Base-by-base conservation (phyloP, 2,797 vertebrate species). In the Protosalanx chinensis region DNA sequence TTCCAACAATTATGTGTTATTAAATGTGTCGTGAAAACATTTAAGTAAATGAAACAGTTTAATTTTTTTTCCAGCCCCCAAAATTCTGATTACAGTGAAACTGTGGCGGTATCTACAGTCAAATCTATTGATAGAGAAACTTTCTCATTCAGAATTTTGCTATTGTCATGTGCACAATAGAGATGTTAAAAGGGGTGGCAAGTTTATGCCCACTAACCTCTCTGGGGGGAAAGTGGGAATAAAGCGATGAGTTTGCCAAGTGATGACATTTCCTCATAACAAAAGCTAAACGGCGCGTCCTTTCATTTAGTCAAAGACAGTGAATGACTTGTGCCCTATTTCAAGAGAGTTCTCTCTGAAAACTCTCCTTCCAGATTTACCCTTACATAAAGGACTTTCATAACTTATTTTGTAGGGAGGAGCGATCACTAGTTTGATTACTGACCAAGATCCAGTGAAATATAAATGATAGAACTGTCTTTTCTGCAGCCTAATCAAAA, bases 261-360 rank as follows among this genome's bases (percentile, higher is more conserved):
- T 82, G 84, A 89, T 88, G 88, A 90, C 84, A 91, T 91, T 90
- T 91, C 82, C 81, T n/a, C 77, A 68, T 66, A 71, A 88, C 86
- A 86, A 91, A 86, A 75, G 81, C 78, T 6, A 29, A 75, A 81
- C 80, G 82, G 84, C 81, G 68, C 63, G 73, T 59, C 79, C 78
- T 87, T 88, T 89, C 84, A 89, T 84, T 84, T 76, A 13, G 76
- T 81, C 84, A 85, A 84, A 87, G 83, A 79, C 70, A 23, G 73
- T 78, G 80, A 84, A 86, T 88, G 81, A 85, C 87, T 83, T 83
- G 82, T 88, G 82, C 83, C 82, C 80, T 79, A 83, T 78, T 91
- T 82, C 87, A 80, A 89, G 74, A 75, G 76, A 70, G 70, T 67
- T 81, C 75, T 62, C 29, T 32, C 30, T 81, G 82, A 85, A 37